Evolutionary conservation across 2,888 invertebrate genomes (phyloP).

Genomic region (Heliconius erato): DNA sequence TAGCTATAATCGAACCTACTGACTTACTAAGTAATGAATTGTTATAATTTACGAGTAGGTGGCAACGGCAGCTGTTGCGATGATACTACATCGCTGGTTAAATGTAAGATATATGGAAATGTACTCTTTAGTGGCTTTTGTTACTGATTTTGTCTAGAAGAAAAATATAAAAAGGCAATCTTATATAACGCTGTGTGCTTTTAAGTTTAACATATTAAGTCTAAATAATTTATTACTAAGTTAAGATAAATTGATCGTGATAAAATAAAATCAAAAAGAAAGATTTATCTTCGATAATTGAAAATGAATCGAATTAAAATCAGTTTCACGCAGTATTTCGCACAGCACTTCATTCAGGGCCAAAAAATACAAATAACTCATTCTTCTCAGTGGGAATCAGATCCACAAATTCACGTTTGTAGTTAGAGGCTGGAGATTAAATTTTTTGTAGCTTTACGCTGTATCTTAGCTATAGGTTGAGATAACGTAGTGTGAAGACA

Average conservation of each 20-base stretch:
- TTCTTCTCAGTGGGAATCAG: too few relatives aligned
- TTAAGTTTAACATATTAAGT: background rate
- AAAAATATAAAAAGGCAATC: background rate
- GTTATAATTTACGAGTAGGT: constrained; percentile 22
- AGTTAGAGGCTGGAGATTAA: background rate
- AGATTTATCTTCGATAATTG: too few relatives aligned
- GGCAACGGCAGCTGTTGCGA: constrained; percentile 5
- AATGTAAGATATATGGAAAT: background rate
- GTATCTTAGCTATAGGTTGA: too few relatives aligned
- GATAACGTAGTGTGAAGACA: too few relatives aligned
- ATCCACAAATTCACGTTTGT: too few relatives aligned
- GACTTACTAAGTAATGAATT: constrained; percentile 15
- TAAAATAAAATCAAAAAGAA: too few relatives aligned
- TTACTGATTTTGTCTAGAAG: background rate
- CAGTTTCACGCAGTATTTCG: too few relatives aligned
- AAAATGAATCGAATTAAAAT: too few relatives aligned
- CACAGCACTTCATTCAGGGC: too few relatives aligned
- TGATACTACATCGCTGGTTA: background rate
- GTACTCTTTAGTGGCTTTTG: background rate
- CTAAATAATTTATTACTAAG: background rate
- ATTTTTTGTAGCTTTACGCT: too few relatives aligned
- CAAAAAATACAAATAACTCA: too few relatives aligned
- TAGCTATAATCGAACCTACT: constrained; percentile 10
- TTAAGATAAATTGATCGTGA: too few relatives aligned
- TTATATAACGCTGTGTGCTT: background rate